Base-by-base conservation (phyloP, 2,888 invertebrate genomes). In the Netelia virgata region DNA sequence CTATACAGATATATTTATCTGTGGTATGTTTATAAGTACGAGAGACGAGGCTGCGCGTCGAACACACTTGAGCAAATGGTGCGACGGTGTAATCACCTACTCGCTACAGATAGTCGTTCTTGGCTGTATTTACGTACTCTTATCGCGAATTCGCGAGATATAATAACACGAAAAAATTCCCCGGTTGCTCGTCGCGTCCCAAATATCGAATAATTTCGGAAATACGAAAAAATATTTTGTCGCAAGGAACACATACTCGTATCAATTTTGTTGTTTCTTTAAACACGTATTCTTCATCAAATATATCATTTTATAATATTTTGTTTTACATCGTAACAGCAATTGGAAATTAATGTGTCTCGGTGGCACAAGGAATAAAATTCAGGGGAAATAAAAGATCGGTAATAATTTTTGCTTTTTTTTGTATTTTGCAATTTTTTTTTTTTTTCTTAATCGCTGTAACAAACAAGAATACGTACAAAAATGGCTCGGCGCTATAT, bases 401-500 rank as follows among this genome's bases (percentile, higher is more conserved):
- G 16, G 0, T 11, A 11, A 61, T 20, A 9, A 57, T 61, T 20
- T 61, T 61, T 55, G 18, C 11, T 16, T 9, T 16, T 61, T 61
- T 61, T 20, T 20, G 28, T 61, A 20, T 61, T 16, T 61, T 20
- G 6, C 57, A 57, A 18, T 63, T 69, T 53, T 41, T 10, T 75
- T 76, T 59, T 16, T 43, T 68, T 59, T 55, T 55, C 18, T 81
- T 20, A 18, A 50, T 63, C 36, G 69, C 68, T 55, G 68, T 77
- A 80, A 84, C 80, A 77, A 84, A 81, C 76, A 57, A 83, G 78
- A 79, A 73, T 77, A 76, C 59, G 81, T 84, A 84, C 68, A 84
- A 81, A 50, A 84, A 84, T 79, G 77, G 73, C 84, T 81, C 73
- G 69, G 72, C 76, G 74, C 75, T 83, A 83, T 36, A 23, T 57